Base-by-base conservation (phyloP, 2,888 invertebrate species). In the Agrotis segetum region DNA sequence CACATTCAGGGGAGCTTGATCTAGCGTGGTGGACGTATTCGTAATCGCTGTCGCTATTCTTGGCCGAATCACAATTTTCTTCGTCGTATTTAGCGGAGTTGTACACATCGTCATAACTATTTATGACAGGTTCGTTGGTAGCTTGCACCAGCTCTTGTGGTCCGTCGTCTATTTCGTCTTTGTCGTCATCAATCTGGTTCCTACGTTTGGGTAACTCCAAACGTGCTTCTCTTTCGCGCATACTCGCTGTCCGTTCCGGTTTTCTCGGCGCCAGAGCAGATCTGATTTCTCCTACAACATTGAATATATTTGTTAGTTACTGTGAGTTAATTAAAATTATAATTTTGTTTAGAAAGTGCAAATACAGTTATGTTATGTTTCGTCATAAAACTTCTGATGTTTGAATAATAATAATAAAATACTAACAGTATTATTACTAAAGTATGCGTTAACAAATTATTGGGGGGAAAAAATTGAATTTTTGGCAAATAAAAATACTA, bases 211-310 rank as follows among this genome's bases (percentile, higher is more conserved):
- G 96, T 62, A 97, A 95, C 89, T 97, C 97, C 84, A 97, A 91
- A 84, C 97, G 97, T 5, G 97, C 97, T 92, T 97, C 97, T 73
- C 98, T 96, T 92, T 98, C 98, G 84, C 98, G 96, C 97, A 98
- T 98, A 90, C 98, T 98, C 58, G 98, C 98, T 21, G 98, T 98
- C 79, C 98, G 96, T 91, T 98, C 98, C 19, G 98, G 98, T 92
- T 98, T 99, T 70, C 98, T 97, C 17, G 98, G 98, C 65, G 98
- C 98, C 86, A 98, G 97, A 71, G 98, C 97, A 90, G 98, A 98
- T 91, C 98, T 96, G 84, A 98, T 98, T 96, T 98, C 98, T 91
- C 98, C 98, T 98, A 92, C 77, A 92, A 93, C 77, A 79, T 44
- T 71, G 60, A 85, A 72, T 74, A 70, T 21, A 67, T 67, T 67